Evolutionary conservation across 2,113 vertebrate species (phyloP).

Genomic region (Ctenomys sociabilis): DNA sequence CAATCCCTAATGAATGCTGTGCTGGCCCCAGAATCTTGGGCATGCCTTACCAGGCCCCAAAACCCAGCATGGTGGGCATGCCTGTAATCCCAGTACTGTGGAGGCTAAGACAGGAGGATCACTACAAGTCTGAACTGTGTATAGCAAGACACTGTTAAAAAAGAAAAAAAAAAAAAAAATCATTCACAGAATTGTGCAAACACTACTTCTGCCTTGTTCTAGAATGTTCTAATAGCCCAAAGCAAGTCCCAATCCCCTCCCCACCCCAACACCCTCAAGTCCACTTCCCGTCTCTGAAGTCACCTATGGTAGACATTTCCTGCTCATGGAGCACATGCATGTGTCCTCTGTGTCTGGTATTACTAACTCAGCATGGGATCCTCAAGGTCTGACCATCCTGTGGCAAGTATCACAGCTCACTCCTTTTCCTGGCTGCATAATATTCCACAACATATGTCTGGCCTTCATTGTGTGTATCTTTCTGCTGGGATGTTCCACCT

Average conservation of each 20-base stretch:
- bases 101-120: too few relatives aligned
- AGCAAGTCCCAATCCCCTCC: neutral
- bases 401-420: neutral
- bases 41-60: too few relatives aligned
- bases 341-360: neutral
- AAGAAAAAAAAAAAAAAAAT: too few relatives aligned
- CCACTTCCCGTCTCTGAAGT: neutral
- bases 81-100: too few relatives aligned
- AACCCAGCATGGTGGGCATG: too few relatives aligned
- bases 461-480: neutral
- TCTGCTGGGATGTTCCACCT: too few relatives aligned
- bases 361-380: neutral
- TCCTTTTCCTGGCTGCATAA: neutral
- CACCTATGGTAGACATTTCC: neutral
- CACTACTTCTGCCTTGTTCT: neutral
- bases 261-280: neutral
- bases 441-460: neutral
- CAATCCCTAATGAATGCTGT: too few relatives aligned
- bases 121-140: too few relatives aligned
- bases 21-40: too few relatives aligned
- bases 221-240: neutral
- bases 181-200: neutral
- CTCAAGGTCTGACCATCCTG: neutral
- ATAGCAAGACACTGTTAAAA: too few relatives aligned
- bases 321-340: neutral